Base-by-base conservation (phyloP, 2,113 vertebrate species). In the Mirounga angustirostris region DNA sequence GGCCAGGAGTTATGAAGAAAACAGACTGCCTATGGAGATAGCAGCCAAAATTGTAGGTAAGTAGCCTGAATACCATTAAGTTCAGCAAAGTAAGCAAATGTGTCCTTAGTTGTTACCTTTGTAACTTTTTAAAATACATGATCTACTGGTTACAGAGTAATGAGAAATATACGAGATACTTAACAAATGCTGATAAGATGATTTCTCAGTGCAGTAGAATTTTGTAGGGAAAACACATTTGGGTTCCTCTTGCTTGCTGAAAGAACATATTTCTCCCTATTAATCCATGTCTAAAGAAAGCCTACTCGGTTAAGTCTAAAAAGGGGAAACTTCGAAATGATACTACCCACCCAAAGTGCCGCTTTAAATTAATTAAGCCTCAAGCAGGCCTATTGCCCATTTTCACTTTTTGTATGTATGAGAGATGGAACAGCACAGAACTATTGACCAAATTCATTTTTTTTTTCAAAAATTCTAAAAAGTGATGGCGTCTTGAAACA, bases 391-490 rank as follows among this genome's bases (percentile, higher is more conserved):
- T n/a, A 8, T 26, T 65, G 5, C 18, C 46, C 36, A 46, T 40
- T 91, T 71, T 81, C 52, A 83, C 22, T 5, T 50, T 94, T 18
- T 80, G 50, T 73, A 26, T 46, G 30, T 43, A 14, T 40, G 18
- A 28, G 14, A 79, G 3, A 73, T 74, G 15, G 59, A 71, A 86
- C 9, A 50, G 56, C 26, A 79, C 24, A 86, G 15, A 96, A 82
- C 15, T 13, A 85, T 73, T 78, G 46, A 82, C 46, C 76, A 63
- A 59, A 96, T 43, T 78, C 40, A 71, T 71, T 87, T 74, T 89
- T 92, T 93, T 33, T 89, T 85, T 2, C 14, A 40, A 89, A 94
- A 95, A 79, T 78, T 50, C 9, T 88, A 52, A 96, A 65, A 79
- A 33, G 10, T 58, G 40, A 22, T 8, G 3, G 1, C 30, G 16